Evolutionary conservation across 2,797 vertebrate genomes (phyloP), one percentile per base, ranked within the genome.

Genomic region (Lacerta agilis): DNA sequence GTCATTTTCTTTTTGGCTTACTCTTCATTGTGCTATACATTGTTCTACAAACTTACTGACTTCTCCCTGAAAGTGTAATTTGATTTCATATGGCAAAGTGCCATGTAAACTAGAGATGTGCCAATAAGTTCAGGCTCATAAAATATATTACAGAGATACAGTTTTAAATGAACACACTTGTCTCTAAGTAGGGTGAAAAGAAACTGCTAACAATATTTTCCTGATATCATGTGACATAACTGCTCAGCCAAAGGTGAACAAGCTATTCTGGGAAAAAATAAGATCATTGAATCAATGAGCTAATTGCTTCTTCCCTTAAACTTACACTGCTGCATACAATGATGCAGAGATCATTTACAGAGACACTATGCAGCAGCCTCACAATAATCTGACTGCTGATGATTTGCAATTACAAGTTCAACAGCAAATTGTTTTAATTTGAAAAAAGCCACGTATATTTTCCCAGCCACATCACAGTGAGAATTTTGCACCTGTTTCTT

Each of bases 101-200:
- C 86, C 90, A 88, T 64, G 45, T 43, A 86, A 91, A 89, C 75
- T 79, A 93, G 45, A 86, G 33, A 89, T 85, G 33, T 93, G 86
- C 89, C 90, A 93, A 88, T 89, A 91, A 84, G 73, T 83, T 86
- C 66, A 83, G 45, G 66, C 64, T 72, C 71, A 82, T 87, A 45
- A 89, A 73, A 80, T 89, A 55, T 73, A 91, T 85, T 78, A 87
- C 67, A 93, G 83, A 91, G 11, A 86, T 86, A 83, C 23, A 90
- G 82, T 88, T 93, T 93, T 94, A 93, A 89, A 87, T 82, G 79
- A 87, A 76, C 71, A 82, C 71, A 36, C 79, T 87, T 64, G 69
- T 82, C 82, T 66, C 71, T 73, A 82, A 43, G 71, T 64, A 43
- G 29, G 13, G 41, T 64, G 33, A 36, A 43, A 84, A 86, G 78